These are phyloP conservation scores for Meliscaeva auricollis DNA, from an alignment of 2,888 invertebrate genomes.

Conservation along the genomic window DNA sequence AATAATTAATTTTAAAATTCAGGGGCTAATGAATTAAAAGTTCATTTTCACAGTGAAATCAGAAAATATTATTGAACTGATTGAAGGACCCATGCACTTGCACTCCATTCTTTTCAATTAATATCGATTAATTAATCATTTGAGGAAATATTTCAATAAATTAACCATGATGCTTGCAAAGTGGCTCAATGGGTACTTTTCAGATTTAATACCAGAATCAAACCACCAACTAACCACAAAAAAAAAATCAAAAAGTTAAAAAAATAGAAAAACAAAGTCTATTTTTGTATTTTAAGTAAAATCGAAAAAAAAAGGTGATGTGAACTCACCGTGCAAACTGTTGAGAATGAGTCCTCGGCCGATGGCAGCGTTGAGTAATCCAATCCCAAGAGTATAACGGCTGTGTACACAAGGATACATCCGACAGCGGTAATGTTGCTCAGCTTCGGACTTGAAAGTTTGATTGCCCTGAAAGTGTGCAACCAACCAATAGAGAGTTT, in stretches of 20 bases:
- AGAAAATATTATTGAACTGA: not conserved
- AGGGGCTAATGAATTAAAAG: not conserved
- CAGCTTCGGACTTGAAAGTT: conserved; percentile 95
- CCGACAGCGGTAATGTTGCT: conserved; percentile 97
- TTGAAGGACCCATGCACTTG: not conserved
- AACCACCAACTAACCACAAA: not conserved
- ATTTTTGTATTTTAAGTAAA: conserved; percentile 58
- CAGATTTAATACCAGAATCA: not conserved
- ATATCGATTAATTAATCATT: conserved; percentile 15
- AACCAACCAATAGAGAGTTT: conserved; percentile 45
- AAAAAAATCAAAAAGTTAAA: not conserved
- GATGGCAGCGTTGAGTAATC: conserved; percentile 92
- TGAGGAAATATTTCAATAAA: conserved; percentile 20
- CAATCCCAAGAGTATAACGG: conserved; percentile 93
- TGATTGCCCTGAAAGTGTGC: conserved; percentile 89
- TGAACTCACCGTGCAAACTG: conserved; percentile 92
- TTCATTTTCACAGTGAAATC: not conserved
- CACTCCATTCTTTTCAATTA: not conserved
- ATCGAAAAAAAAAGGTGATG: conserved; percentile 1
- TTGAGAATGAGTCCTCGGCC: conserved; percentile 89
- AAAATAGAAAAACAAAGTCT: not conserved
- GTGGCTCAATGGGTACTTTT: not conserved
- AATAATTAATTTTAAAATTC: not conserved
- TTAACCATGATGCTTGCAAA: not conserved
- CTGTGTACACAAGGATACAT: conserved; percentile 94